Evolutionary conservation across 2,113 vertebrate genomes (phyloP).

Genomic region (Rhea pennata): DNA sequence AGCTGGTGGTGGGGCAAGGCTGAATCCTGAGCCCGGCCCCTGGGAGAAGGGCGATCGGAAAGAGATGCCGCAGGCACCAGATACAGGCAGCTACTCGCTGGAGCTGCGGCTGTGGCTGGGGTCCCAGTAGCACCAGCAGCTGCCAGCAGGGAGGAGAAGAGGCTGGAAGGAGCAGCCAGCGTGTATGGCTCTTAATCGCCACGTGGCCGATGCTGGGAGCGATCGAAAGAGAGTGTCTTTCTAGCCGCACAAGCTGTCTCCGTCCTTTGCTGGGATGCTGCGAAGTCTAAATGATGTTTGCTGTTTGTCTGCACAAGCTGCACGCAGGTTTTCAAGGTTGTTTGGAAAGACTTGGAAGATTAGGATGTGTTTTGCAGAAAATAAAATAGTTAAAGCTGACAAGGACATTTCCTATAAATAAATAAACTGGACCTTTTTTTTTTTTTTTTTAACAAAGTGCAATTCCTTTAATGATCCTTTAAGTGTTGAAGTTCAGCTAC

Average conservation of each 20-base stretch:
- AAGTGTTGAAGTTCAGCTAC: constrained; percentile 14
- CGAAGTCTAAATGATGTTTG: not conserved
- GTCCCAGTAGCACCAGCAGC: not conserved
- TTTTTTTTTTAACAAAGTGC: not conserved
- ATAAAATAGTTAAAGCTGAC: not conserved
- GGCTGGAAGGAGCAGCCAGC: not conserved
- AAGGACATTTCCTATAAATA: not conserved
- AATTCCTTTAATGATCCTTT: not conserved
- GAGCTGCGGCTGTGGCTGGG: not conserved
- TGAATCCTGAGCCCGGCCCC: not conserved
- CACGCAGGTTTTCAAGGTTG: not conserved
- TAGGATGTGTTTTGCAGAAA: not conserved
- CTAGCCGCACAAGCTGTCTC: accelerated
- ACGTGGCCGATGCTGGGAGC: not conserved
- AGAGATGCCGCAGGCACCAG: not conserved
- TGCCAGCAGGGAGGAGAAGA: not conserved
- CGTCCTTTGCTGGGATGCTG: not conserved
- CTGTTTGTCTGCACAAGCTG: not conserved
- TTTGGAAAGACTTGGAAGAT: not conserved
- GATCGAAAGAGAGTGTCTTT: not conserved
- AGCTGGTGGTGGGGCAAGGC: not conserved
- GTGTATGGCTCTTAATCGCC: accelerated
- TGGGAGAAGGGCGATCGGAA: not conserved
- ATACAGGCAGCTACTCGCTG: accelerated
- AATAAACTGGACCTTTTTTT: not conserved